A percentile compares a stretch with the other conserved stretches of the same genome.
These are phyloP conservation scores for Erethizon dorsatum DNA, from an alignment of 2,797 vertebrate species.

Conservation along the genomic window DNA sequence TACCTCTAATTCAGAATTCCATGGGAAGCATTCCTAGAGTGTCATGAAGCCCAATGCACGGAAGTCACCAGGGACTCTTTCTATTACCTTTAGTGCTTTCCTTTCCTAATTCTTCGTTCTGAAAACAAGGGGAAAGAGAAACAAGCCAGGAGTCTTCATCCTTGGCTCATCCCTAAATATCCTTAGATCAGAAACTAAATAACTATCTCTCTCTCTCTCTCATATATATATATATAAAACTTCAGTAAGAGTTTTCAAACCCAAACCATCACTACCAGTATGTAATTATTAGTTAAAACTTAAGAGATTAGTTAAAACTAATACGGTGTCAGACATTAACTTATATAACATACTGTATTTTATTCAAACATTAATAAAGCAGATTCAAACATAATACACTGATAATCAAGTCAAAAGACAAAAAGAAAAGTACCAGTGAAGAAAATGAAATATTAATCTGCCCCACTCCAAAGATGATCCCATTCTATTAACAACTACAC, in stretches of 20 bases:
- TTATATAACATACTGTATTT: background rate
- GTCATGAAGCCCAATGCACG: background rate
- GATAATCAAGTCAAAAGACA: conserved; percentile 9
- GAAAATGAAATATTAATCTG: conserved; percentile 18
- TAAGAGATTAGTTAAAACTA: background rate
- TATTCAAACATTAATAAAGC: conserved; percentile 33
- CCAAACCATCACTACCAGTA: background rate
- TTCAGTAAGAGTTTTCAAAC: conserved; percentile 44
- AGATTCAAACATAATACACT: background rate
- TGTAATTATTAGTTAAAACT: background rate
- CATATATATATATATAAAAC: background rate
- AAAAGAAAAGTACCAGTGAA: background rate
- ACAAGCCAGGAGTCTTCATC: background rate
- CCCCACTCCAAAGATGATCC: background rate
- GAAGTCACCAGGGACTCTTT: background rate
- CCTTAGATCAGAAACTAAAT: background rate
- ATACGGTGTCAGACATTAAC: conserved; percentile 14
- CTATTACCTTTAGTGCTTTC: background rate
- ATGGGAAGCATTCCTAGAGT: background rate
- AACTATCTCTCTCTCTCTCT: background rate
- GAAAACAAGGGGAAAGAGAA: conserved; percentile 44
- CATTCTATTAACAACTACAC: conserved; percentile 33
- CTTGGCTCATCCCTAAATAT: background rate
- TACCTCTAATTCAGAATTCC: conserved; percentile 5
- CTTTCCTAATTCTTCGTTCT: conserved; percentile 6